A percentile compares a stretch with the other conserved stretches of the same genome.
These are phyloP conservation scores for Archips crataeganus DNA, from an alignment of 2,888 invertebrate genomes.

Conservation along the genomic window DNA sequence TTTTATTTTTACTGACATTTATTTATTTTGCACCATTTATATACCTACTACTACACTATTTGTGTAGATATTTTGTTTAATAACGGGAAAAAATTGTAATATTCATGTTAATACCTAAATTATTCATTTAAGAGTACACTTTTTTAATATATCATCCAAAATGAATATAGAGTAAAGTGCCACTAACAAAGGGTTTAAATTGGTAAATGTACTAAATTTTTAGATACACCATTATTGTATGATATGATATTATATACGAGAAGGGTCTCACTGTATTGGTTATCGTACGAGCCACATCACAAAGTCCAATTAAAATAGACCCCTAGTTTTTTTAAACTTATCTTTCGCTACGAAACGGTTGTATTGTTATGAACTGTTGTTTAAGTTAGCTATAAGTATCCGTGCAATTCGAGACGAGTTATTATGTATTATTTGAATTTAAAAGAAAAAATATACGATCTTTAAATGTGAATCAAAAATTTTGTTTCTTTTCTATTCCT, in stretches of 20 bases:
- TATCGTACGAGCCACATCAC: neutral
- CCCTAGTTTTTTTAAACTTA: neutral
- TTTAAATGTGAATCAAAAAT: constrained; percentile 71
- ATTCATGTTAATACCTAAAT: neutral
- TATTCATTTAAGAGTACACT: neutral
- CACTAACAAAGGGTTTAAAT: neutral
- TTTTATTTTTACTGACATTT: neutral
- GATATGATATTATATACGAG: neutral
- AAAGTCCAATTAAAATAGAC: constrained; percentile 1
- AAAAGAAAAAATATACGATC: constrained; percentile 76
- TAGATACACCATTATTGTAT: neutral
- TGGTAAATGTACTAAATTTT: neutral
- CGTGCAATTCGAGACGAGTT: constrained; percentile 61
- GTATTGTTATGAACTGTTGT: constrained; percentile 43
- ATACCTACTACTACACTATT: neutral
- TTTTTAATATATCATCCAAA: neutral
- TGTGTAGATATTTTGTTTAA: neutral
- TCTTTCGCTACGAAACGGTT: constrained; percentile 23
- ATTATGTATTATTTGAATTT: constrained; percentile 65
- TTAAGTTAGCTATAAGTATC: constrained; percentile 55
- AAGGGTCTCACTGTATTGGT: neutral
- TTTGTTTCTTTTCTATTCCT: constrained; percentile 51
- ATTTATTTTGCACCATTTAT: neutral
- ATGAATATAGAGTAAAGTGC: neutral
- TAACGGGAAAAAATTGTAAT: neutral